Percentiles rank a stretch among this genome's conserved stretches.
Conservation (phyloP, 2,797 vertebrate genomes). For the Lepilemur ruficaudatus region DNA sequence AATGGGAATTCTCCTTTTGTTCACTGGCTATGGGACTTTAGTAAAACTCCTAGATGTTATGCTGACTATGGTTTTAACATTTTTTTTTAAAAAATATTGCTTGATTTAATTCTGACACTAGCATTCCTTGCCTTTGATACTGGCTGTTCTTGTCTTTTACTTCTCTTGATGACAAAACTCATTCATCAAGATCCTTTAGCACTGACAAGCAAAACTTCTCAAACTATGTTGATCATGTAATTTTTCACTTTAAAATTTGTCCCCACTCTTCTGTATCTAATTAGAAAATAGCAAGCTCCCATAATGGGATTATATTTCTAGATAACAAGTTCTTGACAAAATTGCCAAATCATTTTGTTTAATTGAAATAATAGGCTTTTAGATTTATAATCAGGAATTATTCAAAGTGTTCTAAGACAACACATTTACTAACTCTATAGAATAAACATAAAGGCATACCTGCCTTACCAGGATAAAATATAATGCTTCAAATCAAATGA, state of each 20-base stretch:
- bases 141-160: background rate
- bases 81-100: background rate
- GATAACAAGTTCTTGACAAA: background rate
- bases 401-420: background rate
- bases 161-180: background rate
- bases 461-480: background rate
- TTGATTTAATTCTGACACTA: background rate
- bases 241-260: conserved; percentile 22
- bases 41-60: background rate
- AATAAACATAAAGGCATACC: background rate
- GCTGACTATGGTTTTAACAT: background rate
- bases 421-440: background rate
- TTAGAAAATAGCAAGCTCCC: background rate
- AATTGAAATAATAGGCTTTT: conserved; percentile 20
- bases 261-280: background rate
- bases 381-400: background rate
- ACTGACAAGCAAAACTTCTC: background rate
- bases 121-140: background rate
- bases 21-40: background rate
- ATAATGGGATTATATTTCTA: background rate
- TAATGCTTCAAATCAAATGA: background rate
- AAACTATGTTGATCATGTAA: background rate
- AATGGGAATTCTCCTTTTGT: background rate
- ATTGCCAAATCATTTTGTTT: background rate
- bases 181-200: background rate